A percentile compares a stretch with the other conserved stretches of the same genome.
Evolutionary conservation across 1,140 invertebrate genomes (phyloP).

Genomic region (Trypoxylus dichotomus): DNA sequence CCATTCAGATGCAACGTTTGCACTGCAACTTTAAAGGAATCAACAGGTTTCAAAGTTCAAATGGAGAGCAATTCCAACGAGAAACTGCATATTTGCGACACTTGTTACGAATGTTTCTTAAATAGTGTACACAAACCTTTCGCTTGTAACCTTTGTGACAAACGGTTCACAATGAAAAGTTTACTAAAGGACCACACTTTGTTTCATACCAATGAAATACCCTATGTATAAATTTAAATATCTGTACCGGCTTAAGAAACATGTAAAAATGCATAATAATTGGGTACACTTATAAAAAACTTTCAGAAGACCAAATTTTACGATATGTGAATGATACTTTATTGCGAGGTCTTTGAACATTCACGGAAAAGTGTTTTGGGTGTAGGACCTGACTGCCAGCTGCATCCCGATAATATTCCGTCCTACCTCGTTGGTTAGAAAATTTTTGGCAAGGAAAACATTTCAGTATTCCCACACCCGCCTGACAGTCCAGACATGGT

Average conservation of each 20-base stretch:
- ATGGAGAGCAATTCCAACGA: not conserved
- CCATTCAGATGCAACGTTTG: conserved; percentile 35
- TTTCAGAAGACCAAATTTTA: no score
- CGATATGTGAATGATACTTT: no score
- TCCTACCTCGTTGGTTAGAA: no score
- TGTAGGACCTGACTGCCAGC: no score
- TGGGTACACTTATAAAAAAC: no score
- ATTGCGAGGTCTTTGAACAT: no score
- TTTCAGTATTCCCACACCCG: no score
- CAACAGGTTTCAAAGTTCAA: not conserved
- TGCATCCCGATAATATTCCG: no score
- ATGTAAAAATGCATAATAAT: conserved; percentile 45
- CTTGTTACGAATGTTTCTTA: not conserved
- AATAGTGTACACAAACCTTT: conserved; percentile 32
- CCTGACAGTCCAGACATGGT: no score
- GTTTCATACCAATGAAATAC: conserved; percentile 74
- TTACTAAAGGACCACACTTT: conserved; percentile 74
- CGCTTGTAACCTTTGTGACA: conserved; percentile 47
- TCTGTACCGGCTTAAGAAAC: conserved; percentile 68
- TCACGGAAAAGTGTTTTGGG: no score
- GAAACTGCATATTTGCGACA: not conserved
- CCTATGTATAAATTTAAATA: conserved; percentile 69
- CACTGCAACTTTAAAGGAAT: conserved; percentile 55
- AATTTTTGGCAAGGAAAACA: no score
- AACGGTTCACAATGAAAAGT: conserved; percentile 63